phyloP scores from a whole-genome alignment of 2,888 invertebrate species.

The Oxytorus armatus region DNA sequence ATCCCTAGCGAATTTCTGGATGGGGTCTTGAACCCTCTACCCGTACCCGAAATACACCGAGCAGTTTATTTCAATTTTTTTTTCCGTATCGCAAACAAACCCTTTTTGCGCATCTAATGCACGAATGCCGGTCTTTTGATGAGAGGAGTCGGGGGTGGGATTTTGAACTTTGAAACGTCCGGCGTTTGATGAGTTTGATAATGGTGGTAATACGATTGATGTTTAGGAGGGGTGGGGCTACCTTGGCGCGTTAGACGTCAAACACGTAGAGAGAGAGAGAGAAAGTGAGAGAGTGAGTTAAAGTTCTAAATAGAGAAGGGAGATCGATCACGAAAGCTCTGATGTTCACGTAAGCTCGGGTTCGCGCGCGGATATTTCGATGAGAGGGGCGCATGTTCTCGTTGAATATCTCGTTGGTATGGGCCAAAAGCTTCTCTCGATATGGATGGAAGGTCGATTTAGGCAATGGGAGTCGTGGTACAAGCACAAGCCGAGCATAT shows the following conservation, averaged over 20 bases:
- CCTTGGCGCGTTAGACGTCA: conserved; percentile 47
- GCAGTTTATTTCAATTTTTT: too few relatives aligned
- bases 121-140: conserved; percentile 13
- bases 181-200: conserved; percentile 78
- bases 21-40: too few relatives aligned
- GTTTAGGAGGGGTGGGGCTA: conserved; percentile 38
- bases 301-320: conserved; percentile 21
- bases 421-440: conserved; percentile 49
- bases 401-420: conserved; percentile 43
- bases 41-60: too few relatives aligned
- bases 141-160: too few relatives aligned
- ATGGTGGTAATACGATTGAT: conserved; percentile 76
- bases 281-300: conserved; percentile 11
- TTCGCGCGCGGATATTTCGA: conserved; percentile 37
- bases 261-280: conserved; percentile 43
- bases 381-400: neutral
- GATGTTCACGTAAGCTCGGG: conserved; percentile 19
- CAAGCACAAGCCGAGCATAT: conserved; percentile 26
- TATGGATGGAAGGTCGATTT: conserved; percentile 51
- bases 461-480: conserved; percentile 47
- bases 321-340: conserved; percentile 42
- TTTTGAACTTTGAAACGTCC: conserved; percentile 76
- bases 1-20: too few relatives aligned
- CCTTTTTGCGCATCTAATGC: too few relatives aligned
- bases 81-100: too few relatives aligned